These are phyloP conservation scores for Tribolium castaneum DNA, from an alignment of 1,140 invertebrate genomes.

Conservation along the genomic window DNA sequence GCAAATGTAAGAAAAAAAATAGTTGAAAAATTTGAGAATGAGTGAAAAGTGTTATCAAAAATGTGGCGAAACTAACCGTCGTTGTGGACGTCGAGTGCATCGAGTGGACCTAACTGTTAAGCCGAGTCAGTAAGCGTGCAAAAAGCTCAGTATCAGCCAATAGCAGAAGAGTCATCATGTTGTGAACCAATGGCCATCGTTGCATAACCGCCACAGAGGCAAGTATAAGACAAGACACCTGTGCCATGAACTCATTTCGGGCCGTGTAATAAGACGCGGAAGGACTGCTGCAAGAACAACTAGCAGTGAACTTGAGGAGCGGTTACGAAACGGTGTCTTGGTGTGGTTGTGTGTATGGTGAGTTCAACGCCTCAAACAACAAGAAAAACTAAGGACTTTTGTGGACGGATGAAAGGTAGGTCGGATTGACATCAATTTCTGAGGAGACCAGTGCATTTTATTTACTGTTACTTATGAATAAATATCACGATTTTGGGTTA, in stretches of 20 bases:
- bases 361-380: conserved; percentile 46
- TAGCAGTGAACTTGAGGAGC: conserved; percentile 42
- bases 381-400: conserved; percentile 21
- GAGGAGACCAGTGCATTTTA: not conserved
- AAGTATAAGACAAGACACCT: conserved; percentile 59
- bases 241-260: conserved; percentile 56
- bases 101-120: conserved; percentile 53
- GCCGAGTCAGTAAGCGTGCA: conserved; percentile 47
- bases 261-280: conserved; percentile 40
- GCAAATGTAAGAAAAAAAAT: too few relatives aligned
- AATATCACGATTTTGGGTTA: conserved; percentile 26
- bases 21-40: too few relatives aligned
- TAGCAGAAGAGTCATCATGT: conserved; percentile 51
- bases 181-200: conserved; percentile 55
- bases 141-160: conserved; percentile 52
- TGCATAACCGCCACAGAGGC: conserved; percentile 49
- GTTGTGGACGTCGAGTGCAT: conserved; percentile 29
- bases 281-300: conserved; percentile 27
- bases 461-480: conserved; percentile 35
- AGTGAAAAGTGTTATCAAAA: not conserved
- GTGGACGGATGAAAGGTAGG: not conserved
- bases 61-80: conserved; percentile 19
- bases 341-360: conserved; percentile 43
- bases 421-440: conserved; percentile 5
- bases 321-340: conserved; percentile 36